phyloP scores from a whole-genome alignment of 2,888 invertebrate species.

The Drosophila atripex region DNA sequence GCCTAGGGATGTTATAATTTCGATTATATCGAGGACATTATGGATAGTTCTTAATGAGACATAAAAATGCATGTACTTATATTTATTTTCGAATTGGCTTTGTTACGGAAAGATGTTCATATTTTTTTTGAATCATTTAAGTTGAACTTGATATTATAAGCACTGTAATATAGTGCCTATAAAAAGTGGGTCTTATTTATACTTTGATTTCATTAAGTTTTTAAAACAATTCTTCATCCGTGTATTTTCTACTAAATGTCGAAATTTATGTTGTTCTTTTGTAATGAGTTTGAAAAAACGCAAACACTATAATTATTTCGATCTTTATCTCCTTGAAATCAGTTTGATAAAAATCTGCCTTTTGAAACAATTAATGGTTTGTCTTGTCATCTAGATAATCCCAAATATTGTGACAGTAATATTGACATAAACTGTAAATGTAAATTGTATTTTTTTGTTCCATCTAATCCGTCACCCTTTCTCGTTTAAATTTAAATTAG shows the following conservation, averaged over 20 bases:
- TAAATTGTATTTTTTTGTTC: conserved; percentile 49
- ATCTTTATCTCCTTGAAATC: neutral
- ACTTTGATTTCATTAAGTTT: too few species aligned
- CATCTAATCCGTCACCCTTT: conserved; percentile 56
- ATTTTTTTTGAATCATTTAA: neutral
- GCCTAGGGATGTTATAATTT: conserved; percentile 65
- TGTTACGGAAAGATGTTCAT: neutral
- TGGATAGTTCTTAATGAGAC: conserved; percentile 21
- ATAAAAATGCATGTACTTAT: conserved; percentile 1
- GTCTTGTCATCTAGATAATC: conserved; percentile 43
- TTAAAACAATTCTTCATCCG: too few species aligned
- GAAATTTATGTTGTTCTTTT: too few species aligned
- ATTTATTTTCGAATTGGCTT: neutral
- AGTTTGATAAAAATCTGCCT: neutral
- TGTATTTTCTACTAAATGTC: too few species aligned
- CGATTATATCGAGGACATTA: conserved; percentile 42
- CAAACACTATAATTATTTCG: neutral
- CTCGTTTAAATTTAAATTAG: conserved; percentile 71
- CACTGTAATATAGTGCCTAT: too few species aligned
- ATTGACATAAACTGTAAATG: conserved; percentile 59
- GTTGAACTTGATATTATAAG: neutral
- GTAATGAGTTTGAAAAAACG: too few species aligned
- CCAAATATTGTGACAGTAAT: conserved; percentile 81
- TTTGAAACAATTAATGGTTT: neutral
- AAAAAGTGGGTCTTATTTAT: too few species aligned